Percentiles rank a stretch among this genome's conserved stretches.
Conservation (phyloP, 2,888 invertebrate genomes). For the Colletes collaris region DNA sequence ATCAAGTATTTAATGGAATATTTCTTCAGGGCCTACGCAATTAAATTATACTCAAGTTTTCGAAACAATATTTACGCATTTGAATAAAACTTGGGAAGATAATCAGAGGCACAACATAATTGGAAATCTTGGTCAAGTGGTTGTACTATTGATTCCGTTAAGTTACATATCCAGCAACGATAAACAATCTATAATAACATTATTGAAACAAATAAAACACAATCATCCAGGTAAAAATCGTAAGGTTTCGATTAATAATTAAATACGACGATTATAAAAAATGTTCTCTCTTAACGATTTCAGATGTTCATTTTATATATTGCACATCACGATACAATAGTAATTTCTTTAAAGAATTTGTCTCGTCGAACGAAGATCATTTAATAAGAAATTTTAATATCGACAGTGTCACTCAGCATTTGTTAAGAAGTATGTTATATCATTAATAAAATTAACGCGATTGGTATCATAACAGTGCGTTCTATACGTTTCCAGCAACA, state of each 20-base stretch:
- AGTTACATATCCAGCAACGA: constrained; percentile 59
- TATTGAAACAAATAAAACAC: constrained; percentile 66
- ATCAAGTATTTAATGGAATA: background rate
- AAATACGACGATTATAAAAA: background rate
- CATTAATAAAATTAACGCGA: constrained; percentile 9
- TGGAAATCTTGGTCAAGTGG: constrained; percentile 74
- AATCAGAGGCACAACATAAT: constrained; percentile 60
- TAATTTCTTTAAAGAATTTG: constrained; percentile 64
- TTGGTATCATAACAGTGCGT: constrained; percentile 4
- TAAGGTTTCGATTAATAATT: background rate
- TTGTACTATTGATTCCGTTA: constrained; percentile 71
- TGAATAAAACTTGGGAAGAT: constrained; percentile 68
- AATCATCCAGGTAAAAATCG: constrained; percentile 72
- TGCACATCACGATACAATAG: constrained; percentile 67
- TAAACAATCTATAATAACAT: constrained; percentile 45
- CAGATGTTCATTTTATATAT: constrained; percentile 74
- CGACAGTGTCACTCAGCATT: constrained; percentile 63
- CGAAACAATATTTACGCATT: constrained; percentile 54
- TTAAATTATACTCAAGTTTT: constrained; percentile 70
- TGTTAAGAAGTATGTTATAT: constrained; percentile 61
- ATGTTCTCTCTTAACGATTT: constrained; percentile 23
- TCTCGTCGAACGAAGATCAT: constrained; percentile 71
- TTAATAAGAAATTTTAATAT: constrained; percentile 68
- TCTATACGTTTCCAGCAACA: background rate
- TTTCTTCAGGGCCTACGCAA: constrained; percentile 68